Percentiles rank a stretch among this genome's conserved stretches.
Evolutionary conservation across 2,888 invertebrate species (phyloP).

Genomic region (Sclerodermus sp.): DNA sequence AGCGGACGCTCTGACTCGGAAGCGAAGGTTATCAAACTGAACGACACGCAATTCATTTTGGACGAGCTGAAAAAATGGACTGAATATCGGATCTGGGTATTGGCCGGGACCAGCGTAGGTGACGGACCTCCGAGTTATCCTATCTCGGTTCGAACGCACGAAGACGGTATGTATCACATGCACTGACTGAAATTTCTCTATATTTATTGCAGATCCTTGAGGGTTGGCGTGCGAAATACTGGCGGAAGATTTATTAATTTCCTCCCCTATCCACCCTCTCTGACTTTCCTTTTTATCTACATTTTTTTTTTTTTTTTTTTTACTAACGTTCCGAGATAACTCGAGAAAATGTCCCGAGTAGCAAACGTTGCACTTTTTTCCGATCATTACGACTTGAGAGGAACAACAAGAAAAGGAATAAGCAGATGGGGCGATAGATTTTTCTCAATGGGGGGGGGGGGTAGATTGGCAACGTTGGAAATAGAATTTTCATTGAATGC

Average conservation of each 20-base stretch:
- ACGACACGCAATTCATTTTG: slow-evolving; percentile 78
- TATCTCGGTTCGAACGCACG: slow-evolving; percentile 90
- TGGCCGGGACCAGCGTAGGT: slow-evolving; percentile 94
- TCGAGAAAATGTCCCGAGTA: too few species aligned
- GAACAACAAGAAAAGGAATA: too few species aligned
- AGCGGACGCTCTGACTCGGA: slow-evolving; percentile 82
- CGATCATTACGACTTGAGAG: too few species aligned
- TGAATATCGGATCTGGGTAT: slow-evolving; percentile 94
- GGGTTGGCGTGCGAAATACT: slow-evolving; percentile 31
- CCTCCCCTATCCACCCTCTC: too few species aligned
- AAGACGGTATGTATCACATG: slow-evolving; percentile 90
- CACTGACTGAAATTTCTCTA: slow-evolving; percentile 35
- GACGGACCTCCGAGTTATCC: slow-evolving; percentile 93
- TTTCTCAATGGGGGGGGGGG: too few species aligned
- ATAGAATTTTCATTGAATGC: too few species aligned
- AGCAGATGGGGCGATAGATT: too few species aligned
- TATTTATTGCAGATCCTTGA: slow-evolving; percentile 23
- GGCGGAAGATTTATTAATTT: slow-evolving; percentile 1
- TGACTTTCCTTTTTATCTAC: too few species aligned
- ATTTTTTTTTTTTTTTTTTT: too few species aligned
- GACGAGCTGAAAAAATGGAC: slow-evolving; percentile 94
- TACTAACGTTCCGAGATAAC: too few species aligned
- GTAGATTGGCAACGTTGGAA: too few species aligned
- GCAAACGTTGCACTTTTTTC: too few species aligned
- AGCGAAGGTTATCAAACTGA: slow-evolving; percentile 78